Percentiles rank a stretch among this genome's conserved stretches.
Conservation (phyloP, 2,888 invertebrate species). For the Prosapia bicincta region DNA sequence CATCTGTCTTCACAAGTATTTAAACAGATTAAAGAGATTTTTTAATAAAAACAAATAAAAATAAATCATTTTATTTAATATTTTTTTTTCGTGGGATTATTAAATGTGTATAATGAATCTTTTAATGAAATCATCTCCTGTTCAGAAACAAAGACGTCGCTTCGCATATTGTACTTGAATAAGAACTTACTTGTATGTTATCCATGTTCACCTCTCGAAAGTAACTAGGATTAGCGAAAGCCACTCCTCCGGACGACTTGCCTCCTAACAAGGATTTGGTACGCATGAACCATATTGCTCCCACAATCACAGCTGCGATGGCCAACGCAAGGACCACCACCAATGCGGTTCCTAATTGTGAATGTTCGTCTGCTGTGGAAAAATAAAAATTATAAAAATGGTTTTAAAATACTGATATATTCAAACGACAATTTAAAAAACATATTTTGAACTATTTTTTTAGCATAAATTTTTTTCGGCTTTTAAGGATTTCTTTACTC, state of each 20-base stretch:
- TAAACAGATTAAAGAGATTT: too few species aligned
- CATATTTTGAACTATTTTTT: background rate
- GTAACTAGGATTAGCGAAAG: conserved; percentile 83
- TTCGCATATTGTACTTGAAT: too few species aligned
- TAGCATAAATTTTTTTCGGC: background rate
- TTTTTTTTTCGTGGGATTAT: too few species aligned
- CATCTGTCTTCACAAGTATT: too few species aligned
- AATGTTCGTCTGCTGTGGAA: conserved; percentile 47
- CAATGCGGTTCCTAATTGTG: conserved; percentile 59
- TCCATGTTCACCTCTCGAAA: conserved; percentile 72
- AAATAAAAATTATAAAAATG: conserved; percentile 6
- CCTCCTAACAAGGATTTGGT: conserved; percentile 60
- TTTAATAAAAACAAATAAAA: too few species aligned
- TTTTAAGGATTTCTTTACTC: too few species aligned
- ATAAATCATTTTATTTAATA: too few species aligned
- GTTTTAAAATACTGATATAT: background rate
- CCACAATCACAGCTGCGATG: conserved; percentile 58
- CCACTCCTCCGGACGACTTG: conserved; percentile 70
- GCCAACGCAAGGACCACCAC: conserved; percentile 61
- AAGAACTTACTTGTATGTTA: conserved; percentile 59
- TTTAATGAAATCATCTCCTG: too few species aligned
- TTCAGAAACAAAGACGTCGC: too few species aligned
- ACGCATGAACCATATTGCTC: conserved; percentile 59
- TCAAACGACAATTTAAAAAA: background rate
- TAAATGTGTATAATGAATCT: too few species aligned